Evolutionary conservation across 2,797 vertebrate species (phyloP).

Genomic region (Austrolebias charrua): DNA sequence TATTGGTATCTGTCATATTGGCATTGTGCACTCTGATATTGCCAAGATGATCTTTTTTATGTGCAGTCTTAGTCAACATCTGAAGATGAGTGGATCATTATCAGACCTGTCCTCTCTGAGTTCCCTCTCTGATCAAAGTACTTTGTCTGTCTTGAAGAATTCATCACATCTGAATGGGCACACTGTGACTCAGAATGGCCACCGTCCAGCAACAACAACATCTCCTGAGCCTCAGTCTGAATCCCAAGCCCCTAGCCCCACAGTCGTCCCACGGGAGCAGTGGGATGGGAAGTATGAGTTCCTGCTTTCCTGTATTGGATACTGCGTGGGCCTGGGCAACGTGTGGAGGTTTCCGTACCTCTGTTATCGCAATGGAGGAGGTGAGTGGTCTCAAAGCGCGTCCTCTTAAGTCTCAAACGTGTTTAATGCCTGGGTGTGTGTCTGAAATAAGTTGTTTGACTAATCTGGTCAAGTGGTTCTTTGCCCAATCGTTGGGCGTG

Average conservation of each 20-base stretch:
- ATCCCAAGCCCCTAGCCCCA: conserved; percentile 16
- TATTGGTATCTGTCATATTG: no score
- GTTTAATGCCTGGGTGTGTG: conserved; percentile 18
- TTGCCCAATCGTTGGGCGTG: conserved; percentile 36
- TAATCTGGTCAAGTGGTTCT: conserved; percentile 24
- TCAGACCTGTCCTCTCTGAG: no score
- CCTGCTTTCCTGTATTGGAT: conserved; percentile 86
- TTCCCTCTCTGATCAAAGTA: neutral
- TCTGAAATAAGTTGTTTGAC: conserved; percentile 29
- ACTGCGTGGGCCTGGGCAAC: conserved; percentile 85
- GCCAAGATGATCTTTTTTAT: no score
- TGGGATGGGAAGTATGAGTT: conserved; percentile 84
- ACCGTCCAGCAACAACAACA: conserved; percentile 8
- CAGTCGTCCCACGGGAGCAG: conserved; percentile 64
- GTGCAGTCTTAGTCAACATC: no score
- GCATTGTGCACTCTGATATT: no score
- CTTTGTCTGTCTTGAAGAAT: conserved; percentile 46
- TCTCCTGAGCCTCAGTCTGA: conserved; percentile 43
- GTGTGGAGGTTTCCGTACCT: conserved; percentile 88
- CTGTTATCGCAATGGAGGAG: conserved; percentile 88
- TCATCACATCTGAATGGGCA: conserved; percentile 61
- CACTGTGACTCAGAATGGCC: conserved; percentile 47
- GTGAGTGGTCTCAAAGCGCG: conserved; percentile 62
- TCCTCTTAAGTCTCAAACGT: conserved; percentile 13
- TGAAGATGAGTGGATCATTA: no score